A percentile compares a stretch with the other conserved stretches of the same genome.
Evolutionary conservation across 2,888 invertebrate species (phyloP).

Genomic region (Callosobruchus maculatus): DNA sequence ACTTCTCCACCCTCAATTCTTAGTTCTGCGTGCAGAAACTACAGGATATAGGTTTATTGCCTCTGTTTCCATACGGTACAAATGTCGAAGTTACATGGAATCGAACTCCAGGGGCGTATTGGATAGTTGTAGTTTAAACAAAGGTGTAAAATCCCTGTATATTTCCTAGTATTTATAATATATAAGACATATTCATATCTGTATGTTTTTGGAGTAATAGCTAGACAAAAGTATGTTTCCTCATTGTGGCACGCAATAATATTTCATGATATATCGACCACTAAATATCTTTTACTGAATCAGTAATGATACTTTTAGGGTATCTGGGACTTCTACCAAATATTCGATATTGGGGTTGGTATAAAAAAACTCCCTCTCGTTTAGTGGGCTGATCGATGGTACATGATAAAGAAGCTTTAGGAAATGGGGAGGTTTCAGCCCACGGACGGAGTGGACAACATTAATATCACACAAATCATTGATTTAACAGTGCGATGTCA

Average conservation of each 20-base stretch:
- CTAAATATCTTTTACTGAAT: background rate
- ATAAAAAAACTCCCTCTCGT: background rate
- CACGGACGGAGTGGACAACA: no score
- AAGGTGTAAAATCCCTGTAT: no score
- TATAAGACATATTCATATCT: no score
- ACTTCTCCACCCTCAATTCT: background rate
- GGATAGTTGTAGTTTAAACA: no score
- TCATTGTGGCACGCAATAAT: background rate
- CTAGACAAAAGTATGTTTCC: background rate
- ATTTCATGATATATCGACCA: background rate
- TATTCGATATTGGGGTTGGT: background rate
- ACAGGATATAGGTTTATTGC: background rate
- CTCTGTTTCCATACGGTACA: background rate
- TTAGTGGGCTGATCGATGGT: background rate
- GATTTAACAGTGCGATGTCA: no score
- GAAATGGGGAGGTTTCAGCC: background rate
- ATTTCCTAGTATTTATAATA: no score
- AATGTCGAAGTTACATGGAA: background rate
- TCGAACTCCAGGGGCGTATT: background rate
- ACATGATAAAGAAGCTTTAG: background rate
- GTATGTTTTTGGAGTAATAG: background rate
- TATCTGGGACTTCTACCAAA: background rate
- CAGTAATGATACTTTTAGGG: background rate
- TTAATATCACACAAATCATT: no score
- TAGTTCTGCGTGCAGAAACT: background rate